A percentile compares a stretch with the other conserved stretches of the same genome.
Conservation (phyloP, 92 coral and sea anemone species). For the Epizoanthus scotinus region DNA sequence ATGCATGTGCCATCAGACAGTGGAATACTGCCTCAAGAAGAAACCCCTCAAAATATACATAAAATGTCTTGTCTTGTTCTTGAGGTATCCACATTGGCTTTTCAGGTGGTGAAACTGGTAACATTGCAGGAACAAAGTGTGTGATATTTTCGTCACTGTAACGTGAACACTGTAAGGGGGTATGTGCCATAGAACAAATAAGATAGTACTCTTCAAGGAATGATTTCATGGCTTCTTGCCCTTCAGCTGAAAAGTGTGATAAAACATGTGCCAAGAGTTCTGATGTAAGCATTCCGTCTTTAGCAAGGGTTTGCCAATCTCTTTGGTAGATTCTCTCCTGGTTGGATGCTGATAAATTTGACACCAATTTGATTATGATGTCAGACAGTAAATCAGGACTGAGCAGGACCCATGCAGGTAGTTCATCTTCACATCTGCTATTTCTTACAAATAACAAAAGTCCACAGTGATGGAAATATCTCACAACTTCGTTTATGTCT, state of each 20-base stretch:
- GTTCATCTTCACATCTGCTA: not conserved
- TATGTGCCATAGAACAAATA: conserved; percentile 36
- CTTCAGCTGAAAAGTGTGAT: not conserved
- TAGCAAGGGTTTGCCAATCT: conserved; percentile 4
- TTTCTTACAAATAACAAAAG: not conserved
- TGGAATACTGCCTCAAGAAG: not conserved
- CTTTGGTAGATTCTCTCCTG: not conserved
- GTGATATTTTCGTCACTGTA: not conserved
- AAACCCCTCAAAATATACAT: conserved; percentile 1
- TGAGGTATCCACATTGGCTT: not conserved
- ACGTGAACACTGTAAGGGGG: not conserved
- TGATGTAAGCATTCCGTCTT: not conserved
- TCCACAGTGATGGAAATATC: not conserved
- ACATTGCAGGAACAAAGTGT: conserved; percentile 2
- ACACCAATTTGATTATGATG: conserved; percentile 3
- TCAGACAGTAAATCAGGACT: not conserved
- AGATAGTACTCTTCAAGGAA: conserved; percentile 56
- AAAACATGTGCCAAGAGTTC: not conserved
- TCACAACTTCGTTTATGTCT: not conserved
- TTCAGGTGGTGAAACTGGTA: not conserved
- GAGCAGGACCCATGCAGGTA: not conserved
- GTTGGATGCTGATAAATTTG: not conserved
- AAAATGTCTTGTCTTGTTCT: not conserved
- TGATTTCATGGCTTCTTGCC: conserved; percentile 24
- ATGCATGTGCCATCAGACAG: conserved; percentile 13